Evolutionary conservation across 2,888 invertebrate species (phyloP).

Genomic region (Acheta domesticus): DNA sequence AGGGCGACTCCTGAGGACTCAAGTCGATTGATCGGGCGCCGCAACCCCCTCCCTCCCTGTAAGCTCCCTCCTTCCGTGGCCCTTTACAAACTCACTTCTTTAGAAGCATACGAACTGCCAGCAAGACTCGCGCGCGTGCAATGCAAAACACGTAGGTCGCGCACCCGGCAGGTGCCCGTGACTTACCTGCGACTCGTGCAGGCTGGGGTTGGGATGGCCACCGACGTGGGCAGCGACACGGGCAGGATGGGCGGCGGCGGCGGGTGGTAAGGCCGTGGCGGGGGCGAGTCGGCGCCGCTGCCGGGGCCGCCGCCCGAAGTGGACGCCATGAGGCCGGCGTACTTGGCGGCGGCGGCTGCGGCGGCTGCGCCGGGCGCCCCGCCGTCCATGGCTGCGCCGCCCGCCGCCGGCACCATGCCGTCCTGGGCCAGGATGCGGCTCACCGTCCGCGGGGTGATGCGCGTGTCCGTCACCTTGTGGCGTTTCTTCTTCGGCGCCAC

Average conservation of each 20-base stretch:
- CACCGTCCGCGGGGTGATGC: slow-evolving; percentile 86
- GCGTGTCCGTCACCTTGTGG: slow-evolving; percentile 93
- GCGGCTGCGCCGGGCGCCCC: slow-evolving; percentile 23
- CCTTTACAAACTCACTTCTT: not conserved
- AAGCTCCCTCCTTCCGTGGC: not conserved
- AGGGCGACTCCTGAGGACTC: slow-evolving; percentile 18
- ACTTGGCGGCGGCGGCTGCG: slow-evolving; percentile 30
- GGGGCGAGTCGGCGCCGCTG: slow-evolving; percentile 51
- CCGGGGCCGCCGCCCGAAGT: slow-evolving; percentile 43
- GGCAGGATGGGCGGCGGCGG: slow-evolving; percentile 79
- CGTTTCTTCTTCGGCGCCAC: slow-evolving; percentile 95
- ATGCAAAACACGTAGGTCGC: too few relatives aligned
- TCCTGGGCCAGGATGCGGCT: slow-evolving; percentile 82
- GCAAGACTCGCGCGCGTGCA: too few relatives aligned
- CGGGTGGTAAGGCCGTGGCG: slow-evolving; percentile 71
- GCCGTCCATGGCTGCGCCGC: slow-evolving; percentile 33
- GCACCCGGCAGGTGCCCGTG: not conserved
- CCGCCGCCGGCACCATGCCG: slow-evolving; percentile 64
- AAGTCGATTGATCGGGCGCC: not conserved
- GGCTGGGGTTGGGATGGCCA: slow-evolving; percentile 93
- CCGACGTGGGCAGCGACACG: slow-evolving; percentile 87
- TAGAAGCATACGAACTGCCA: too few relatives aligned
- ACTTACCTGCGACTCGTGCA: slow-evolving; percentile 79
- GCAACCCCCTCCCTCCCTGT: too few relatives aligned
- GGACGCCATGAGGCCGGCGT: slow-evolving; percentile 38